A percentile compares a stretch with the other conserved stretches of the same genome.
phyloP scores from a whole-genome alignment of 1,140 invertebrate species.

The Portunus trituberculatus region DNA sequence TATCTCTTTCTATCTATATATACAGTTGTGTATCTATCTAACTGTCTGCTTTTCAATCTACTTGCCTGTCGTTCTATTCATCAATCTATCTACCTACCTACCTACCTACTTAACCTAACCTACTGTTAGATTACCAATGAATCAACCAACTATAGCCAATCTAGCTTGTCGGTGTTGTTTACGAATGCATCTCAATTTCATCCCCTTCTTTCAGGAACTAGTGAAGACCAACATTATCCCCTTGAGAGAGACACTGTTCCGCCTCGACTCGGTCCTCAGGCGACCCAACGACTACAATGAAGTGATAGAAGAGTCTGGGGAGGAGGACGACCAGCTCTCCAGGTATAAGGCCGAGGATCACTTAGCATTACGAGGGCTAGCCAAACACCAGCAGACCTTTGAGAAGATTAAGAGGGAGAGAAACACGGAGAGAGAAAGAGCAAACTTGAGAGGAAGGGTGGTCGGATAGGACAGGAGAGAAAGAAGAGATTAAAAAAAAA shows the following conservation, averaged over 20 bases:
- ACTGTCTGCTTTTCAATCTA: no score
- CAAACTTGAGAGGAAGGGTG: background rate
- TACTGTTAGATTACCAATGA: no score
- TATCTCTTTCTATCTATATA: no score
- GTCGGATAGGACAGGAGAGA: no score
- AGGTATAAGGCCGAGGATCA: conserved; percentile 32
- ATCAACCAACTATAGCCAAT: background rate
- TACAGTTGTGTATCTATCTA: no score
- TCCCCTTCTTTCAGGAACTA: background rate
- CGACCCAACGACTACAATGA: conserved; percentile 40
- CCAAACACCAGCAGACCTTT: background rate
- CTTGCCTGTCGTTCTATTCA: no score
- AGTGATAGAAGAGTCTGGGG: conserved; percentile 48
- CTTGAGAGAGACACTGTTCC: background rate
- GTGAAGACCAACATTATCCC: background rate
- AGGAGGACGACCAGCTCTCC: conserved; percentile 60
- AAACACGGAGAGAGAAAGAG: background rate
- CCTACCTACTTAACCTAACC: no score
- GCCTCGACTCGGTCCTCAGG: conserved; percentile 4
- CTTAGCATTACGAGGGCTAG: background rate
- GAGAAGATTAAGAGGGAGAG: background rate
- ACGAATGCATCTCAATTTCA: background rate
- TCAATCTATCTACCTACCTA: no score
- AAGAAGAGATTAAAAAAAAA: background rate
- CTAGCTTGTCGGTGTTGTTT: background rate